phyloP scores from a whole-genome alignment of 2,888 invertebrate species.

The Drosophila greeni region DNA sequence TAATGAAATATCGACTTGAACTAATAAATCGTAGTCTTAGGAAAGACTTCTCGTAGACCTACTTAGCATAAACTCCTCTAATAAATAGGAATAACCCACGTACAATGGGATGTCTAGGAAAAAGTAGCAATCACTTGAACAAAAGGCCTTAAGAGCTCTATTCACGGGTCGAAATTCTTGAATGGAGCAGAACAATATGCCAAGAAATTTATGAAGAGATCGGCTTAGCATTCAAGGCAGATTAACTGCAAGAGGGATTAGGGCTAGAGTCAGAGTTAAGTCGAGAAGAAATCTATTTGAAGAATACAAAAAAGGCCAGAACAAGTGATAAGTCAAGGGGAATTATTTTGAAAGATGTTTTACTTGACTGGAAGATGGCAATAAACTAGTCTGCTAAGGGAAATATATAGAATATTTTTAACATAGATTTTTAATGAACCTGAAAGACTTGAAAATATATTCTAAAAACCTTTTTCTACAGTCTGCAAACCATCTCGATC shows the following conservation, averaged over 20 bases:
- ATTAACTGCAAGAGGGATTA: conserved; percentile 34
- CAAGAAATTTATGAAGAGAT: conserved; percentile 33
- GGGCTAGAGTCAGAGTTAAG: conserved; percentile 11
- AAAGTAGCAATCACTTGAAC: conserved; percentile 37
- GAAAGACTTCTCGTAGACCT: not conserved
- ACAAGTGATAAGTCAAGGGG: not conserved
- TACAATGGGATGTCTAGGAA: conserved; percentile 26
- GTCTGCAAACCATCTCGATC: not conserved
- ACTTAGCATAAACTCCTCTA: conserved; percentile 32
- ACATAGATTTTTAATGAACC: too few species aligned
- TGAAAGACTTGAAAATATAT: not conserved
- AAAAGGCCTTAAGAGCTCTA: conserved; percentile 38
- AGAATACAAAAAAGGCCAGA: not conserved
- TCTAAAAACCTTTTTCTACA: not conserved
- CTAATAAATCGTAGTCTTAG: conserved; percentile 24
- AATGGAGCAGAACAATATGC: conserved; percentile 24
- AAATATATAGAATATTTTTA: too few species aligned
- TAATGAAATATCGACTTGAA: not conserved
- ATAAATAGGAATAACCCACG: conserved; percentile 29
- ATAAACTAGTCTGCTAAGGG: too few species aligned
- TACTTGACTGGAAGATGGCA: not conserved
- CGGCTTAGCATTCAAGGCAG: conserved; percentile 39
- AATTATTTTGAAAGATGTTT: not conserved
- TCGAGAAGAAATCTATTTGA: conserved; percentile 8
- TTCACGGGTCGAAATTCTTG: conserved; percentile 22